phyloP scores from a whole-genome alignment of 2,797 vertebrate species.

The Anguilla anguilla region DNA sequence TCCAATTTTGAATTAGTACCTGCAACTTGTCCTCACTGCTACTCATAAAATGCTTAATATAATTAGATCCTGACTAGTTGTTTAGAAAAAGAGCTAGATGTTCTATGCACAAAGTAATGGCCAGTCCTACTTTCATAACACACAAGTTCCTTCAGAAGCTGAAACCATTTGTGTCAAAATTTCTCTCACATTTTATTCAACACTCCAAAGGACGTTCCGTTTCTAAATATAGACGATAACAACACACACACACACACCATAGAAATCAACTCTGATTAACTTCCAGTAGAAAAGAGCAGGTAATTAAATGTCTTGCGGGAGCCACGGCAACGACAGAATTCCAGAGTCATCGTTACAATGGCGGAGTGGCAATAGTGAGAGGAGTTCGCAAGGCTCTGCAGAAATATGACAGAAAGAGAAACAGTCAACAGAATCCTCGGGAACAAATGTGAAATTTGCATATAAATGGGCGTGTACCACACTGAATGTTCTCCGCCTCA shows the following conservation, averaged over 20 bases:
- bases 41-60: not conserved
- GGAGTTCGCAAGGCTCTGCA: not conserved
- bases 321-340: not conserved
- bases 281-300: not conserved
- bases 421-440: not conserved
- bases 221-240: slow-evolving; percentile 9
- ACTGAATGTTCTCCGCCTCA: slow-evolving; percentile 29
- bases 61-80: not conserved
- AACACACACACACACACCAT: not conserved
- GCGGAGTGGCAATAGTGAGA: not conserved
- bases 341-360: too few relatives aligned
- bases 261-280: slow-evolving; percentile 7
- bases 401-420: not conserved
- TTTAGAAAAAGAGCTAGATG: not conserved
- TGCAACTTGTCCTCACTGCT: not conserved
- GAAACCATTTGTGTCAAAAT: slow-evolving; percentile 12
- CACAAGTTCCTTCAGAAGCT: not conserved
- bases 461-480: slow-evolving; percentile 10
- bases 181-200: not conserved
- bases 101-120: not conserved
- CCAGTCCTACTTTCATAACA: not conserved
- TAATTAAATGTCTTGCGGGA: too few relatives aligned
- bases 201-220: slow-evolving; percentile 6
- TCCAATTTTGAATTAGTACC: not conserved
- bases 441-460: not conserved